phyloP scores from a whole-genome alignment of 1,140 invertebrate species.

The Nephotettix cincticeps region DNA sequence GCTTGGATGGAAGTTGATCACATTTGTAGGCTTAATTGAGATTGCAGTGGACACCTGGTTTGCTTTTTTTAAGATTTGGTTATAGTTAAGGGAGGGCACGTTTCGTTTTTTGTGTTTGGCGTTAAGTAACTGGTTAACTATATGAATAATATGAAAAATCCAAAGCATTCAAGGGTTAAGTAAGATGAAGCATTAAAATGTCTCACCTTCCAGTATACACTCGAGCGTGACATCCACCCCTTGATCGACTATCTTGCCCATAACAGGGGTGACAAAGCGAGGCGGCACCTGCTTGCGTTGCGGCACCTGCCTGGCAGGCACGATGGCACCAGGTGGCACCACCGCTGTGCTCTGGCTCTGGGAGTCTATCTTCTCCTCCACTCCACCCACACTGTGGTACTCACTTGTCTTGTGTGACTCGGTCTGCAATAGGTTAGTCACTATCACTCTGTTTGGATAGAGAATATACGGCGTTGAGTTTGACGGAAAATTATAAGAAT shows the following conservation, averaged over 20 bases:
- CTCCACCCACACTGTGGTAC: conserved; percentile 39
- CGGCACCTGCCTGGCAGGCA: not conserved
- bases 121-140: no score
- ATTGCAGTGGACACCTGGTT: no score
- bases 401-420: conserved; percentile 41
- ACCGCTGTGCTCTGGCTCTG: not conserved
- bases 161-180: no score
- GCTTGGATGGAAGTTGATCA: no score
- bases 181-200: no score
- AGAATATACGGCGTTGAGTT: no score
- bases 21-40: no score
- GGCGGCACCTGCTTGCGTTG: conserved; percentile 59
- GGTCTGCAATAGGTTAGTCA: conserved; percentile 31
- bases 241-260: conserved; percentile 75
- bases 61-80: no score
- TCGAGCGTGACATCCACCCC: conserved; percentile 67
- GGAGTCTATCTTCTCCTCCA: conserved; percentile 32
- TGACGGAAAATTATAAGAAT: no score
- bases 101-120: no score
- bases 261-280: conserved; percentile 65
- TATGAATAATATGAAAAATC: no score
- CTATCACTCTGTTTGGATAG: not conserved
- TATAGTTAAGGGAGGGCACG: no score
- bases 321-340: not conserved
- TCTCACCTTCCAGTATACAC: conserved; percentile 71